Conservation (phyloP, 2,888 invertebrate species). For the Eupithecia vulgata region DNA sequence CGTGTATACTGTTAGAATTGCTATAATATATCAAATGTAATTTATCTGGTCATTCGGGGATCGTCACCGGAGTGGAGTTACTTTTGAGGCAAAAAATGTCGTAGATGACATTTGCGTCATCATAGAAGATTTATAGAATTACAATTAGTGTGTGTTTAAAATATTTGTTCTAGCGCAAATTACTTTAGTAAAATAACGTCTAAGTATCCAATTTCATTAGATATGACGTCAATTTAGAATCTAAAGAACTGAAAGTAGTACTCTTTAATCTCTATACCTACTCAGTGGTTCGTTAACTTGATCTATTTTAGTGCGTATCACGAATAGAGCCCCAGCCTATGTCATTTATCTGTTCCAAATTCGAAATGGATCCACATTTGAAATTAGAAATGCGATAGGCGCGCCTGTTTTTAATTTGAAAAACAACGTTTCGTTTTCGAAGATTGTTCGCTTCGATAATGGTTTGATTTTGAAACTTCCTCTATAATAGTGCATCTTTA, state of each 20-base stretch:
- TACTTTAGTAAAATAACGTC: slow-evolving; percentile 2
- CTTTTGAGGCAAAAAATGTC: slow-evolving; percentile 36
- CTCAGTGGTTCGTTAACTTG: slow-evolving; percentile 24
- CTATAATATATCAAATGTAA: slow-evolving; percentile 73
- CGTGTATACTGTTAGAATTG: slow-evolving; percentile 65
- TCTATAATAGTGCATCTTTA: slow-evolving; percentile 26
- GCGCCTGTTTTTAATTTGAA: slow-evolving; percentile 48
- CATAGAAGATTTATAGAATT: slow-evolving; percentile 15
- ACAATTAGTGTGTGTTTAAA: neutral
- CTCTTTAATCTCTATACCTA: neutral
- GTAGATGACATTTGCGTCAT: slow-evolving; percentile 32
- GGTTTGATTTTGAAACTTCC: slow-evolving; percentile 45
- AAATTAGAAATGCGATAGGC: slow-evolving; percentile 47
- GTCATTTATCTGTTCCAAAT: slow-evolving; percentile 44
- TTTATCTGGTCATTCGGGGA: slow-evolving; percentile 75
- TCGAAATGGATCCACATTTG: slow-evolving; percentile 48
- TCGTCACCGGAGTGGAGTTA: slow-evolving; percentile 51
- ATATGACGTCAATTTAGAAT: slow-evolving; percentile 39
- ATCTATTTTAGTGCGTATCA: slow-evolving; percentile 37
- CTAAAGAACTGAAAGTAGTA: slow-evolving; percentile 35
- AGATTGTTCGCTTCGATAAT: slow-evolving; percentile 45
- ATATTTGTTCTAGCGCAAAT: neutral
- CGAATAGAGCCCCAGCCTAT: slow-evolving; percentile 39
- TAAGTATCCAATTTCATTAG: slow-evolving; percentile 32
- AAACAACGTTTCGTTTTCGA: slow-evolving; percentile 43